Conservation (phyloP, 2,113 vertebrate species). For the Thryonomys swinderianus region DNA sequence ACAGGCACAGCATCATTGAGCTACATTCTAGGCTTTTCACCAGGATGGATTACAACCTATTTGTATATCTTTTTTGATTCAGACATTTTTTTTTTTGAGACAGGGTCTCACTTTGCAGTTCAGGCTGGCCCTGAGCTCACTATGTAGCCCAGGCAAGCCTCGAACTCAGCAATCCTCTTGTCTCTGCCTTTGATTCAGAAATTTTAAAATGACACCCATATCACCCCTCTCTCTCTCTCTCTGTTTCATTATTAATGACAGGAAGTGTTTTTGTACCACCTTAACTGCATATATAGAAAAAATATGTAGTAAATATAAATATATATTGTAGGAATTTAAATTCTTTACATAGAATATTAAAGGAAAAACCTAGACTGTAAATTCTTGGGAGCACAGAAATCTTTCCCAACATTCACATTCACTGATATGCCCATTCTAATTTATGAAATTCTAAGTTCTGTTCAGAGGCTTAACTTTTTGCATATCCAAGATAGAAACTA, state of each 20-base stretch:
- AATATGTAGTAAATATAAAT: too few relatives aligned
- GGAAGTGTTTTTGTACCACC: neutral
- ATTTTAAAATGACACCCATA: neutral
- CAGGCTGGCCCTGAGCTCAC: too few relatives aligned
- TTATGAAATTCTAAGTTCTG: conserved; percentile 9
- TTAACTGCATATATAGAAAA: neutral
- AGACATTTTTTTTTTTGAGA: too few relatives aligned
- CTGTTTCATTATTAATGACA: neutral
- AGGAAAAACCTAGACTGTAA: neutral
- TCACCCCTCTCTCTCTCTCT: neutral
- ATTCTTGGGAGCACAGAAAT: neutral
- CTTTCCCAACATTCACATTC: neutral
- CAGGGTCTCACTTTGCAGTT: too few relatives aligned
- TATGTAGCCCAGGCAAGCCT: too few relatives aligned
- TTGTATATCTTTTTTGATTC: neutral
- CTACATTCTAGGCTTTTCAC: too few relatives aligned
- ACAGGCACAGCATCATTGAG: too few relatives aligned
- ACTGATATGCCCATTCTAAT: neutral
- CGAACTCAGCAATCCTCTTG: too few relatives aligned
- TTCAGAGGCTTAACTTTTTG: neutral
- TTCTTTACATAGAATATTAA: neutral
- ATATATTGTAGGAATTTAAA: neutral
- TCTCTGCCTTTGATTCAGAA: neutral
- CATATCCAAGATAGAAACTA: neutral
- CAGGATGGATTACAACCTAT: neutral